Evolutionary conservation across 1,140 invertebrate genomes (phyloP).

Genomic region (Ostrea denselamellosa): DNA sequence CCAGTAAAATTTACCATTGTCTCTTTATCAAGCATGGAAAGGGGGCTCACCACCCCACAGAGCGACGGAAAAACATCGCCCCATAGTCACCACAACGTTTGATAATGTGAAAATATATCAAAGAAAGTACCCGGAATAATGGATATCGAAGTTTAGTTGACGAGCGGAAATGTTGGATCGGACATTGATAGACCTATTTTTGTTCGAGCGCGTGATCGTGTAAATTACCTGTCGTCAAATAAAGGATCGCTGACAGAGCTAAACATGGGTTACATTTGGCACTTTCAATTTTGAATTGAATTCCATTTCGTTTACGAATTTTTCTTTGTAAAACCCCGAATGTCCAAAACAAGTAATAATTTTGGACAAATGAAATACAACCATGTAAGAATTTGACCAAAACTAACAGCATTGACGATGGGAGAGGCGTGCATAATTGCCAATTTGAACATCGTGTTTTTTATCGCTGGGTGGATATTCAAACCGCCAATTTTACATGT

Average conservation of each 20-base stretch:
- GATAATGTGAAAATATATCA: conserved; percentile 24
- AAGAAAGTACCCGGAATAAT: conserved; percentile 18
- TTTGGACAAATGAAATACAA: neutral
- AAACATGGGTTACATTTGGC: conserved; percentile 48
- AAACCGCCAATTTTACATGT: conserved; percentile 46
- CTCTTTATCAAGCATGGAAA: conserved; percentile 41
- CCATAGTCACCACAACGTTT: conserved; percentile 26
- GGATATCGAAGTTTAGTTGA: conserved; percentile 18
- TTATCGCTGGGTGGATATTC: conserved; percentile 33
- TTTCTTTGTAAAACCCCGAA: neutral
- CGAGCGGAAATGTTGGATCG: conserved; percentile 28
- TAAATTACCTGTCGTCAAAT: conserved; percentile 57
- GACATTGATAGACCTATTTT: conserved; percentile 30
- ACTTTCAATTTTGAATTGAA: conserved; percentile 49
- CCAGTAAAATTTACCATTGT: conserved; percentile 51
- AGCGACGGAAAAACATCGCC: conserved; percentile 2
- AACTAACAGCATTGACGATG: neutral
- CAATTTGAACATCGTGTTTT: conserved; percentile 24
- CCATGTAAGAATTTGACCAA: neutral
- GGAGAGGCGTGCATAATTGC: conserved; percentile 23
- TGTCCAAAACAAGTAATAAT: conserved; percentile 20
- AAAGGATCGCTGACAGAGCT: conserved; percentile 55
- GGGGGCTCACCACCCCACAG: conserved; percentile 16
- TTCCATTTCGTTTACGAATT: conserved; percentile 23
- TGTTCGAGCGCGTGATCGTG: conserved; percentile 37